These are phyloP conservation scores for Miichthys miiuy DNA, from an alignment of 2,797 vertebrate species.

Conservation along the genomic window DNA sequence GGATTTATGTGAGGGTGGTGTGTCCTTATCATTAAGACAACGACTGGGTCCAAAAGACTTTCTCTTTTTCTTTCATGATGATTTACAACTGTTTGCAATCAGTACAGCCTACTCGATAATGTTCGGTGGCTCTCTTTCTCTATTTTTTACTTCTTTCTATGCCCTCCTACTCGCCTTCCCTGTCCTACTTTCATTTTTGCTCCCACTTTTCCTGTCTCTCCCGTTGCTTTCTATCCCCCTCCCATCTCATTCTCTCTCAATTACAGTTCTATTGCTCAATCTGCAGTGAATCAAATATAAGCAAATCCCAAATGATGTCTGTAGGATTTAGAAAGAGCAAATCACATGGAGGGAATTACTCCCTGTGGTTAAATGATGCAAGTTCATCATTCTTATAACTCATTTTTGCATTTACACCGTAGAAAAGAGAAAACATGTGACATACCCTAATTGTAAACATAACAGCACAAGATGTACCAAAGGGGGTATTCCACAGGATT, in stretches of 20 bases:
- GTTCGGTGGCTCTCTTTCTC: not conserved
- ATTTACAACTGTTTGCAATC: not conserved
- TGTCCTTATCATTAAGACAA: not conserved
- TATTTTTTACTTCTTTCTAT: not conserved
- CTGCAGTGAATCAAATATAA: constrained; percentile 32
- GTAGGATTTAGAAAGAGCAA: constrained; percentile 18
- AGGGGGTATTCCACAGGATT: not conserved
- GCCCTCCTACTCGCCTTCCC: not conserved
- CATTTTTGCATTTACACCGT: constrained; percentile 20
- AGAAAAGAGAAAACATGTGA: constrained; percentile 31
- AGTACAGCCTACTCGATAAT: not conserved
- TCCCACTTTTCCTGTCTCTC: not conserved
- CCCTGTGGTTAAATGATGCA: constrained; percentile 25
- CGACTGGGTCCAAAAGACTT: no score
- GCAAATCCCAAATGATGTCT: constrained; percentile 14
- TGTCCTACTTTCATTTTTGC: not conserved
- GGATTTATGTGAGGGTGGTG: not conserved
- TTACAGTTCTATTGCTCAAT: constrained; percentile 2
- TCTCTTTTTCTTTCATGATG: not conserved
- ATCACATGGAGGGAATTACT: constrained; percentile 23
- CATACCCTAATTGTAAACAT: constrained; percentile 7
- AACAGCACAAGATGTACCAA: not conserved
- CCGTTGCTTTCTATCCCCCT: not conserved
- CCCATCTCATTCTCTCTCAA: not conserved
- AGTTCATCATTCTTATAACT: constrained; percentile 15